These are phyloP conservation scores for Diadegma fenestrale DNA, from an alignment of 2,888 invertebrate species.

Conservation along the genomic window DNA sequence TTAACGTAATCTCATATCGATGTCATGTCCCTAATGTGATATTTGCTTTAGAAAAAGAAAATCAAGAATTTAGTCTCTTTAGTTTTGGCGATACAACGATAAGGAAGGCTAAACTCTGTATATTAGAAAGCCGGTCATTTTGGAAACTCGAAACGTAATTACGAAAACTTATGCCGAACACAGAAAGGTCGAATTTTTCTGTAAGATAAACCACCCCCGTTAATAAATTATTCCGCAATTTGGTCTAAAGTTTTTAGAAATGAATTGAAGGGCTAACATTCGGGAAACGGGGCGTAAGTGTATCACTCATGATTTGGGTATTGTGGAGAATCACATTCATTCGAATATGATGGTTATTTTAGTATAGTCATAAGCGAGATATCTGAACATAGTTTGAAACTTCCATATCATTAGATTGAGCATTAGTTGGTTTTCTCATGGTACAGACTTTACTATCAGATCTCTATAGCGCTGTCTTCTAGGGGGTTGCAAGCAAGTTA, in stretches of 20 bases:
- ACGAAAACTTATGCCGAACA: no score
- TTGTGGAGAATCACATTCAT: neutral
- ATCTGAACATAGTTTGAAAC: neutral
- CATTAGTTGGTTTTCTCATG: constrained; percentile 9
- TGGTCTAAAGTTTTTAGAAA: no score
- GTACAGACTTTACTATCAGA: constrained; percentile 8
- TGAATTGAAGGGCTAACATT: no score
- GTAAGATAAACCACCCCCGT: no score
- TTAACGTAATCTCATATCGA: neutral
- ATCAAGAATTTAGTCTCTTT: no score
- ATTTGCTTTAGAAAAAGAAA: neutral
- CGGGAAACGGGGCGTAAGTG: neutral
- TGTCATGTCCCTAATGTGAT: neutral
- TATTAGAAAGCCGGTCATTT: no score
- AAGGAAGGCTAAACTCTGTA: no score
- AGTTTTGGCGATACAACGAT: no score
- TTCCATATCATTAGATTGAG: neutral
- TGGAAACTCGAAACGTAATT: no score
- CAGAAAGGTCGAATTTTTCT: no score
- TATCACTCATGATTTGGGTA: neutral
- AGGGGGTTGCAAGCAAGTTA: constrained; percentile 22
- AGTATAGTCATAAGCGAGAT: neutral
- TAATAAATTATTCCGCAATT: no score
- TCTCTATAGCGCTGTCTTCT: constrained; percentile 5
- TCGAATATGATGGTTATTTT: neutral